A percentile compares a stretch with the other conserved stretches of the same genome.
These are phyloP conservation scores for Gyrodactylus bullatarudis DNA, from an alignment of 1,140 invertebrate genomes.

Conservation along the genomic window DNA sequence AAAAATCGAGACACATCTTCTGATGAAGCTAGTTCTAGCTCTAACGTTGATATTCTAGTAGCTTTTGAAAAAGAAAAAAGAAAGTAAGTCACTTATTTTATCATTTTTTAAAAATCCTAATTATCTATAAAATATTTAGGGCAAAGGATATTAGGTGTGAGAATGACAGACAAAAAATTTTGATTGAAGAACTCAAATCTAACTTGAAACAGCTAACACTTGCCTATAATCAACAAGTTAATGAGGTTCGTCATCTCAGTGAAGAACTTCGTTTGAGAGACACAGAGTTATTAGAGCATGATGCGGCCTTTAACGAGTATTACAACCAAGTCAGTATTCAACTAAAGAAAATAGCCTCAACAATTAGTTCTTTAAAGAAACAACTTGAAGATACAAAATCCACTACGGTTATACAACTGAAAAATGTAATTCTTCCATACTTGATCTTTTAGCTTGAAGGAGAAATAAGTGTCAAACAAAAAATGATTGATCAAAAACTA, in stretches of 20 bases:
- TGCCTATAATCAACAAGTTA: neutral
- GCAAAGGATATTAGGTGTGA: neutral
- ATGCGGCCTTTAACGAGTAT: neutral
- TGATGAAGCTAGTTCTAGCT: neutral
- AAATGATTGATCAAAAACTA: too few species aligned
- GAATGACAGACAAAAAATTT: neutral
- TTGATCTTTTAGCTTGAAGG: neutral
- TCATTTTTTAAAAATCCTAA: neutral
- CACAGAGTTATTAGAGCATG: neutral
- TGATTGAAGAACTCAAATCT: neutral
- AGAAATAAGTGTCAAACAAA: neutral
- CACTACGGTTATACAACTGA: neutral
- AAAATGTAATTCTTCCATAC: too few species aligned
- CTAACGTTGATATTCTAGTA: neutral
- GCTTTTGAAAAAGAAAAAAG: neutral
- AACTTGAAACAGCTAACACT: neutral
- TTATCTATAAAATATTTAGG: too few species aligned
- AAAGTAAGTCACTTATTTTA: neutral
- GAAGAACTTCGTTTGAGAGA: neutral
- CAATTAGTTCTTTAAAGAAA: neutral
- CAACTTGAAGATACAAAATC: neutral
- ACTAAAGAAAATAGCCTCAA: neutral
- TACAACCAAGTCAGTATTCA: neutral
- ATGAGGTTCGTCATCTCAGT: neutral
- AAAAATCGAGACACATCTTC: neutral